Evolutionary conservation across 1,140 invertebrate genomes (phyloP), one percentile per base, ranked within the genome.

Genomic region (Pogonomyrmex barbatus): DNA sequence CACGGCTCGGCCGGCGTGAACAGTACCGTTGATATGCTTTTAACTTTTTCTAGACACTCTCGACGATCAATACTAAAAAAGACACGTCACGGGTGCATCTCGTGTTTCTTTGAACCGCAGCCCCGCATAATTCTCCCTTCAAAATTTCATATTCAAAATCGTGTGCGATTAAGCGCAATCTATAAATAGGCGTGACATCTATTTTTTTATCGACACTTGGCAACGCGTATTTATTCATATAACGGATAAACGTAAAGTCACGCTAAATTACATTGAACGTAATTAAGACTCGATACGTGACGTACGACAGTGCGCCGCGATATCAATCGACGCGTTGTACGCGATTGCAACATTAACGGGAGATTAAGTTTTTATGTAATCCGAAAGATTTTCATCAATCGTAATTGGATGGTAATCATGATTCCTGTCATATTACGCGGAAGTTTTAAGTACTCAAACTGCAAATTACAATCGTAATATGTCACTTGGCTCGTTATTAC

Each of bases 381-480:
- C 45, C 50, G 36, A 82, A 82, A 73, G 65, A 82, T 82, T 73
- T 82, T 17, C 68, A 83, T 83, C n/a, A 45, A 39, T n/a, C 42
- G 14, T 83, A 83, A 83, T 83, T 75, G 54, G 68, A 73, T 62
- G n/a, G 8, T 60, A 62, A 73, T 83, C 45, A 39, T 70, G 42
- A 47, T 75, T 83, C 4, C 79, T 75, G 79, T 83, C 68, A 83
- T 42, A 75, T 76, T 17, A 45, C 14, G 83, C 47, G 73, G 12
- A 85, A 78, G 30, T 78, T 85, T 76, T 58, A 65, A 65, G 50
- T 67, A 42, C 24, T 78, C 24, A 47, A 85, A 85, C 65, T 65
- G 79, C 68, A 83, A 58, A 83, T 60, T 73, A 56, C 79, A 73
- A 60, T 75, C 47, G 68, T 83, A 83, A 50, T 75, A 54, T 83